phyloP scores from a whole-genome alignment of 2,113 vertebrate species.

The Rhinoderma darwinii region DNA sequence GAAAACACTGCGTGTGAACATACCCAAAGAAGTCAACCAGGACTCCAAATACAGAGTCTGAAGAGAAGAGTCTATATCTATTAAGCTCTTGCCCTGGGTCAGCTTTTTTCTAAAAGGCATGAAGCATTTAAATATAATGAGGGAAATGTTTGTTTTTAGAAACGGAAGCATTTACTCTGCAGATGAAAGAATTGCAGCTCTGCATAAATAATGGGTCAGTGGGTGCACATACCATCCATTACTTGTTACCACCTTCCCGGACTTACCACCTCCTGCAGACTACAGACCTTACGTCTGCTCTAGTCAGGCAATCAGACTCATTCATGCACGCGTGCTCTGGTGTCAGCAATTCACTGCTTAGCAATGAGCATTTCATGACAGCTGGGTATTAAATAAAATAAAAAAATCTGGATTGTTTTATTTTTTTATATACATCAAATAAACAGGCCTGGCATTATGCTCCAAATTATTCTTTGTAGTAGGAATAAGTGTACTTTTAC shows the following conservation, averaged over 20 bases:
- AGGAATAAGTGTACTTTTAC: neutral
- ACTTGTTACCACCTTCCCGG: constrained; percentile 1
- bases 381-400: constrained; percentile 44
- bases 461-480: neutral
- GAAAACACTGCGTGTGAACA: too few relatives aligned
- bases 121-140: constrained; percentile 21
- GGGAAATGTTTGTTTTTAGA: neutral
- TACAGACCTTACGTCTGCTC: neutral
- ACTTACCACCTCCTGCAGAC: neutral
- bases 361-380: constrained; percentile 35
- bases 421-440: neutral
- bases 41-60: neutral
- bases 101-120: neutral
- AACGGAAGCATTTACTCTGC: neutral
- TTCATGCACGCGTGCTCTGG: constrained; percentile 39
- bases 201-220: constrained; percentile 17
- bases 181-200: neutral
- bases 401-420: constrained; percentile 12
- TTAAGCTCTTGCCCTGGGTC: neutral
- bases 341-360: constrained; percentile 45
- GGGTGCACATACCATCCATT: constrained; percentile 10
- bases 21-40: neutral
- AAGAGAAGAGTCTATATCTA: neutral
- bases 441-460: neutral
- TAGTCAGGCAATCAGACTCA: constrained; percentile 44